A percentile compares a stretch with the other conserved stretches of the same genome.
phyloP scores from a whole-genome alignment of 2,888 invertebrate genomes.

The Diplazon laetatorius region DNA sequence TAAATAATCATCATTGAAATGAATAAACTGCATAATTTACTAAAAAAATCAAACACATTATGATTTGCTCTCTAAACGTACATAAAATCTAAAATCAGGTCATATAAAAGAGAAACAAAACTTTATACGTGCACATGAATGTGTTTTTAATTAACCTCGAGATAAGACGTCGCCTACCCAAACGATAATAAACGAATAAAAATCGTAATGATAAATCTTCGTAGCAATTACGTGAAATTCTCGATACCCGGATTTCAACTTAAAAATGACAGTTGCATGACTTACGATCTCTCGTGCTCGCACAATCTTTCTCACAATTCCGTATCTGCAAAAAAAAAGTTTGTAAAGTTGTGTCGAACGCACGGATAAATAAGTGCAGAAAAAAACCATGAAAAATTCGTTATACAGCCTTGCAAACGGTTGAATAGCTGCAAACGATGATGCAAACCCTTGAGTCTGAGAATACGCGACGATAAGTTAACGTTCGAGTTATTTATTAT shows the following conservation, averaged over 20 bases:
- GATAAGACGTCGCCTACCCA: neutral
- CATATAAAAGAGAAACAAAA: neutral
- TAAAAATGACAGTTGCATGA: conserved; percentile 15
- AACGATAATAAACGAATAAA: conserved; percentile 23
- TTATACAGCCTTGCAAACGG: no score
- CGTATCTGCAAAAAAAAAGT: no score
- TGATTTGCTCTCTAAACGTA: neutral
- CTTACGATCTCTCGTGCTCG: neutral
- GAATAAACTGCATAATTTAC: neutral
- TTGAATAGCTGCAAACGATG: conserved; percentile 50
- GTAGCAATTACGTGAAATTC: conserved; percentile 49
- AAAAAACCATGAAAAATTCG: no score
- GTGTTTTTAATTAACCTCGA: neutral
- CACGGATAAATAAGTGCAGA: conserved; percentile 22
- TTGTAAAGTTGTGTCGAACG: no score
- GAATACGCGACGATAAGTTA: conserved; percentile 55
- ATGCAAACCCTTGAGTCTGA: conserved; percentile 40
- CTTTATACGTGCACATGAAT: no score
- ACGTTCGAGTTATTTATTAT: conserved; percentile 36
- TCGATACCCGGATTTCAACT: conserved; percentile 30
- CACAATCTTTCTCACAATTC: neutral
- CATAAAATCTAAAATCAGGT: neutral
- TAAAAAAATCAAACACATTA: neutral
- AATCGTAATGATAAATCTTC: conserved; percentile 35
- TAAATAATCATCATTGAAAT: no score